phyloP scores from a whole-genome alignment of 2,113 vertebrate genomes.

The Chaenocephalus aceratus region DNA sequence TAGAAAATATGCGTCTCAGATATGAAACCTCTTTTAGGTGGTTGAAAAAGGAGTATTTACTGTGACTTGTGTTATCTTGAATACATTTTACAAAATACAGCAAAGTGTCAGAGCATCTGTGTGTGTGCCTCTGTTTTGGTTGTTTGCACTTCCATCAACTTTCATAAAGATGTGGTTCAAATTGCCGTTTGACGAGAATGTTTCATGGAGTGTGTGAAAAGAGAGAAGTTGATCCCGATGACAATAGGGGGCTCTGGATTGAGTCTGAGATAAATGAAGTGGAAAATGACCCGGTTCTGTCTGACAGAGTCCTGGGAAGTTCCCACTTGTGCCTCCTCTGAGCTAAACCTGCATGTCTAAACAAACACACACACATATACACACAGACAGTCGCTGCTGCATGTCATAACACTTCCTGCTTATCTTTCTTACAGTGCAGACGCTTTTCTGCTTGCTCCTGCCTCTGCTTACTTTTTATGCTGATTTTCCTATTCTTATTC shows the following conservation, averaged over 20 bases:
- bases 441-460: no score
- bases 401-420: no score
- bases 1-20: no score
- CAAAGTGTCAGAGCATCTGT: background rate
- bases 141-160: background rate
- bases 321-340: conserved; percentile 45
- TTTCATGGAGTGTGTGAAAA: background rate
- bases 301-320: conserved; percentile 26
- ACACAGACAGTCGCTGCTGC: background rate
- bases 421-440: no score
- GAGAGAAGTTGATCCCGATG: background rate
- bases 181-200: background rate
- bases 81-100: no score
- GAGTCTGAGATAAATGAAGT: conserved; percentile 51
- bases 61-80: background rate
- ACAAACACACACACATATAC: conserved; percentile 20
- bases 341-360: conserved; percentile 15
- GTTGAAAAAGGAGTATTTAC: background rate
- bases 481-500: no score
- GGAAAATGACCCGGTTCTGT: conserved; percentile 52
- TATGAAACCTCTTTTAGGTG: background rate
- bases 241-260: background rate
- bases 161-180: background rate
- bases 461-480: no score
- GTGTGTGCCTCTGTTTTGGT: background rate